These are phyloP conservation scores for Mastomys natalensis DNA, from an alignment of 2,113 vertebrate species.

Conservation along the genomic window DNA sequence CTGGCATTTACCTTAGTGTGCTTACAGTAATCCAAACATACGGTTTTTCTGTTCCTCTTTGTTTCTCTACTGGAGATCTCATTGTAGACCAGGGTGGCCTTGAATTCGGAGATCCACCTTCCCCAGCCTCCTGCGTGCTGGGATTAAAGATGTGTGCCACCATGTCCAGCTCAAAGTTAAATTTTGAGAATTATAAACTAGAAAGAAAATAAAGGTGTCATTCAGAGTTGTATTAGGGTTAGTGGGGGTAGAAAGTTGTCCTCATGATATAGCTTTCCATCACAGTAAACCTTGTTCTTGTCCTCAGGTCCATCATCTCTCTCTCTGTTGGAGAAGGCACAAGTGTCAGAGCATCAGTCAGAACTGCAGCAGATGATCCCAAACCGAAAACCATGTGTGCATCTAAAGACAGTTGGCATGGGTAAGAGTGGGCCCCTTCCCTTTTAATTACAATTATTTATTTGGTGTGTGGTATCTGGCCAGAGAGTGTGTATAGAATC, in stretches of 20 bases:
- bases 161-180: background rate
- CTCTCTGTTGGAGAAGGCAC: constrained; percentile 88
- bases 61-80: background rate
- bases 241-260: background rate
- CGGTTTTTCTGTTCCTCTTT: no score
- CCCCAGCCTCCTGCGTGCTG: background rate
- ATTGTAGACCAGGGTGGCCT: background rate
- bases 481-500: background rate
- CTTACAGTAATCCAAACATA: background rate
- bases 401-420: constrained; percentile 96
- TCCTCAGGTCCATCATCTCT: constrained; percentile 87
- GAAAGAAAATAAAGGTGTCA: background rate
- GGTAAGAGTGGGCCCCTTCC: constrained; percentile 86
- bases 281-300: constrained; percentile 51
- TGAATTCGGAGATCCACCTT: background rate
- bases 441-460: background rate
- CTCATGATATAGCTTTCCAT: background rate
- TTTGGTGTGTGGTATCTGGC: background rate
- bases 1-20: background rate
- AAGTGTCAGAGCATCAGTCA: constrained; percentile 85
- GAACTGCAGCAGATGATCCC: constrained; percentile 88
- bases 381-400: constrained; percentile 91
- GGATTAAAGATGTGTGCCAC: background rate
- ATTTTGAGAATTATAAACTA: constrained; percentile 52
- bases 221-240: background rate